phyloP scores from a whole-genome alignment of 2,888 invertebrate genomes.

The Tolmerus cingulatus region DNA sequence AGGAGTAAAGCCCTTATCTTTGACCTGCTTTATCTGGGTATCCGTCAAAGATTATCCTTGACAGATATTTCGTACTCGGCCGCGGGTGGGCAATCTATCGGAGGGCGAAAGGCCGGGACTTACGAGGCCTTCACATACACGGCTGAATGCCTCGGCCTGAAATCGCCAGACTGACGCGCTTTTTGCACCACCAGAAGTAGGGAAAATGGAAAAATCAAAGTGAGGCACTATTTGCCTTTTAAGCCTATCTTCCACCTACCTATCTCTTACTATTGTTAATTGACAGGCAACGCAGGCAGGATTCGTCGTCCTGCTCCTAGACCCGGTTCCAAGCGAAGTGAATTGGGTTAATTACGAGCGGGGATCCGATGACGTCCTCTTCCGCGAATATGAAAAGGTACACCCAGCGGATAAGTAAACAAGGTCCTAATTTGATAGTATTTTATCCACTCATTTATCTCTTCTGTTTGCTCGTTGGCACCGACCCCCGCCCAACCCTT shows the following conservation, averaged over 20 bases:
- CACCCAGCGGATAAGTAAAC: slow-evolving; percentile 11
- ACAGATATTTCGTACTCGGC: background rate
- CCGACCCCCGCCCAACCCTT: background rate
- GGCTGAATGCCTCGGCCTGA: background rate
- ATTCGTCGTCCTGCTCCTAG: background rate
- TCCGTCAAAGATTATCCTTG: slow-evolving; percentile 7
- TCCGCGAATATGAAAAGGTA: background rate
- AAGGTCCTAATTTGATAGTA: slow-evolving; percentile 32
- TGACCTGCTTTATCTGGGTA: background rate
- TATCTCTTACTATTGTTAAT: background rate
- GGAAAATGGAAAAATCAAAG: background rate
- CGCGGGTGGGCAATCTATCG: background rate
- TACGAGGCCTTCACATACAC: background rate
- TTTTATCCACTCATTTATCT: slow-evolving; percentile 38
- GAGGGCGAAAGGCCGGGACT: background rate
- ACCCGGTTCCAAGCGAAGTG: background rate
- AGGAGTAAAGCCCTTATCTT: background rate
- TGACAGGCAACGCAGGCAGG: background rate
- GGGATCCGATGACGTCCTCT: background rate
- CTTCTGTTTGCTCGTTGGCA: background rate
- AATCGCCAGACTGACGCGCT: background rate
- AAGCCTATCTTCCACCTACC: too few relatives aligned
- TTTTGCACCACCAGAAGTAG: background rate
- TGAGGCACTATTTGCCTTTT: background rate
- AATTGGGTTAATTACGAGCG: slow-evolving; percentile 20